A percentile compares a stretch with the other conserved stretches of the same genome.
Evolutionary conservation across 92 coral and sea anemone genomes (phyloP).

Genomic region (Micromussa lordhowensis): DNA sequence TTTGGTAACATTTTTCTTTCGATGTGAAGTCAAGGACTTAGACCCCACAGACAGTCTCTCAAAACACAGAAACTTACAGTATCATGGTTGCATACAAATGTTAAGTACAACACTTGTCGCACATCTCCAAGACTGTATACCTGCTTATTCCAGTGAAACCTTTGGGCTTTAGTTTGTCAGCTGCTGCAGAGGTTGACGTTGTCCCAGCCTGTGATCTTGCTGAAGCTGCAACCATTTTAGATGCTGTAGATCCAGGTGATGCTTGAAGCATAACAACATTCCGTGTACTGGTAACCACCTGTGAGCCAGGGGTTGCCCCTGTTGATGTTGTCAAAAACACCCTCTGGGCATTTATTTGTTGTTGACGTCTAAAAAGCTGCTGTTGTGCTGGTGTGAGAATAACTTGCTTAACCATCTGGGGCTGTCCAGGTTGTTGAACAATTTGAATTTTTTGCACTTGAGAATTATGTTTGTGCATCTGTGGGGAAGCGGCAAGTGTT

Average conservation of each 20-base stretch:
- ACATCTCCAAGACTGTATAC: slow-evolving; percentile 15
- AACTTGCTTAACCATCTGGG: slow-evolving; percentile 63
- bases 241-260: slow-evolving; percentile 57
- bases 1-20: too few relatives aligned
- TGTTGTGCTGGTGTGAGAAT: slow-evolving; percentile 88
- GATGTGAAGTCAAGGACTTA: too few relatives aligned
- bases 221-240: slow-evolving; percentile 36
- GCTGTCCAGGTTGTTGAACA: slow-evolving; percentile 50
- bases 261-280: slow-evolving; percentile 81
- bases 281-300: slow-evolving; percentile 45
- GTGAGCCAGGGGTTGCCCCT: slow-evolving; percentile 65
- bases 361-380: slow-evolving; percentile 80
- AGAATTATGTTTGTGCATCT: slow-evolving; percentile 43
- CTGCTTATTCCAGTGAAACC: slow-evolving; percentile 91
- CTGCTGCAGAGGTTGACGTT: slow-evolving; percentile 62
- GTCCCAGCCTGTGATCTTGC: slow-evolving; percentile 50
- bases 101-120: too few relatives aligned
- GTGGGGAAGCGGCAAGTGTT: slow-evolving; percentile 54
- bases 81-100: too few relatives aligned
- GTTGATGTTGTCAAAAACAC: slow-evolving; percentile 73
- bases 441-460: slow-evolving; percentile 62
- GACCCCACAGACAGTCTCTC: too few relatives aligned
- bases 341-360: slow-evolving; percentile 71
- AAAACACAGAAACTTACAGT: too few relatives aligned
- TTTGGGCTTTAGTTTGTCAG: slow-evolving; percentile 88